These are phyloP conservation scores for Cyphomyrus discorhynchus DNA, from an alignment of 2,113 vertebrate genomes.

Conservation along the genomic window DNA sequence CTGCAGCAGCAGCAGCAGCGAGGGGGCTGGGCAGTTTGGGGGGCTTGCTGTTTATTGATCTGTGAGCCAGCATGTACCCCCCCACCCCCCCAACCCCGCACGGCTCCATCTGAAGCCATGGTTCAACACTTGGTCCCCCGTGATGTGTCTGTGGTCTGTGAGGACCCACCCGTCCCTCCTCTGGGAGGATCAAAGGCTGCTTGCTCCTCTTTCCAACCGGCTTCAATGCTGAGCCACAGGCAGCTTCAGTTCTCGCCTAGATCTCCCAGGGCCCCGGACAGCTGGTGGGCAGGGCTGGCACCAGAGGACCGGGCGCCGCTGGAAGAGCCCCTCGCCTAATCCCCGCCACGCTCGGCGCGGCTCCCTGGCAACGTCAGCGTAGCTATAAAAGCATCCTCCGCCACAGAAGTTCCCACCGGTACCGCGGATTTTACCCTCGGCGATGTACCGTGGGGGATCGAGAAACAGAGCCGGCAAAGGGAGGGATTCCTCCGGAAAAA, in stretches of 20 bases:
- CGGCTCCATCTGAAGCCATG: neutral
- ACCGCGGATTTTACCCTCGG: slow-evolving; percentile 63
- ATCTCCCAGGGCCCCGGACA: slow-evolving; percentile 49
- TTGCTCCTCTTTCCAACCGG: neutral
- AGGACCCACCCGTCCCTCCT: neutral
- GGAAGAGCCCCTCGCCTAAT: slow-evolving; percentile 62
- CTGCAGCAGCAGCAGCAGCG: neutral
- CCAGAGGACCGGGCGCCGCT: slow-evolving; percentile 42
- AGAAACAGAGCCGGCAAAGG: neutral
- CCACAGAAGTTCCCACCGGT: slow-evolving; percentile 62
- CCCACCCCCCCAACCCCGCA: neutral
- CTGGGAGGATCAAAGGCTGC: neutral
- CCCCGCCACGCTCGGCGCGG: slow-evolving; percentile 55
- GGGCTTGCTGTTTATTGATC: too few species aligned
- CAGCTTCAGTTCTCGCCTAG: slow-evolving; percentile 41
- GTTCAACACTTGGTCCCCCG: neutral
- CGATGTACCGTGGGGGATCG: slow-evolving; percentile 40
- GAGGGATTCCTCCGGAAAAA: neutral
- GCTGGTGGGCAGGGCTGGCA: slow-evolving; percentile 8
- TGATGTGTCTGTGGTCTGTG: neutral
- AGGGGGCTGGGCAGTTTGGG: too few species aligned
- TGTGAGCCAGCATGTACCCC: too few species aligned
- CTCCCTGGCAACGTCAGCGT: slow-evolving; percentile 40
- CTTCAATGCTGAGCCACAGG: neutral
- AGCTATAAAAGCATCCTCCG: slow-evolving; percentile 41